Evolutionary conservation across 2,888 invertebrate genomes (phyloP), one percentile per base, ranked within the genome.

Genomic region (Thera obeliscata): DNA sequence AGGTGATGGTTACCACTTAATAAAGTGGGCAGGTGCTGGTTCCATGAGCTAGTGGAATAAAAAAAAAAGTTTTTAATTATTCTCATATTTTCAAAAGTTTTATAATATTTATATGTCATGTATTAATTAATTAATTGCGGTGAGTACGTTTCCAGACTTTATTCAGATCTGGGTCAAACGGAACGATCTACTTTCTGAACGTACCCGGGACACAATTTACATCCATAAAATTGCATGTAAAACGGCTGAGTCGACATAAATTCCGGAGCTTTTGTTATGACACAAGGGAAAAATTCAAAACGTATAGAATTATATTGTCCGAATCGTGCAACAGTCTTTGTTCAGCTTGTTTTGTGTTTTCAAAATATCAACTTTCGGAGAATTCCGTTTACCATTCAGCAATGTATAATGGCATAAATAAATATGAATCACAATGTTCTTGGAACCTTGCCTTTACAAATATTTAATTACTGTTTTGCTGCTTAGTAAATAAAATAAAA

Each of bases 301-400:
- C 64, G 65, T 64, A 57, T 59, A 58, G 64, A 72, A 66, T 70
- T 64, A 67, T 70, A 64, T 62, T 61, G 61, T 70, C 66, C 56
- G 67, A 64, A 66, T 67, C 70, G 70, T 66, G 57, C 58, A 58
- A 63, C 66, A 55, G 43, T 66, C 57, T 72, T 74, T 70, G 71
- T 74, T 64, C 54, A 43, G 38, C 49, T 33, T 50, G 48, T 52
- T 69, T 62, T 41, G 49, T 61, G 22, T 49, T 69, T 72, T 64
- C 56, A 50, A 61, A 69, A 69, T 69, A 62, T 64, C 57, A 68
- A 57, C 67, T 52, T 64, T 61, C 57, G 48, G 38, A 61, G 49
- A 57, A 68, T 41, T 64, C 55, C 9, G 49, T 61, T 58, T 38
- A 56, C 52, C 57, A 59, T 64, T 65, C 12, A 56, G 55, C 65